Evolutionary conservation across 2,797 vertebrate species (phyloP).

Genomic region (Sarcophilus harrisii): DNA sequence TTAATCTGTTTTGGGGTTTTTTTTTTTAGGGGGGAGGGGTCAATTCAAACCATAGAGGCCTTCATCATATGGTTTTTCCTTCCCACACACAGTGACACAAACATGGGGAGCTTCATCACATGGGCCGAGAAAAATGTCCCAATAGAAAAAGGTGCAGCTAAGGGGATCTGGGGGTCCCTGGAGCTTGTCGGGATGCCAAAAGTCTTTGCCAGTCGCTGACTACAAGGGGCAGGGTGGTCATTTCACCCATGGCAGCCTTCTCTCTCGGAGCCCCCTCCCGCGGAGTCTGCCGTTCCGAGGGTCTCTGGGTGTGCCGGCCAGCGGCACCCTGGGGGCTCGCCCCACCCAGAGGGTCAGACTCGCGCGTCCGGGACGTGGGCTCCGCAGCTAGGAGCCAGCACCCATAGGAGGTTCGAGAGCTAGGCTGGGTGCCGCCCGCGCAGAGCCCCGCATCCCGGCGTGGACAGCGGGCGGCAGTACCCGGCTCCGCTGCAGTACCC

Average conservation of each 20-base stretch:
- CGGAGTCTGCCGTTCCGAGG: background rate
- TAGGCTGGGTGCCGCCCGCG: background rate
- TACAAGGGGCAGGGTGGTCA: constrained; percentile 4
- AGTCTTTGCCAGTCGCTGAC: constrained; percentile 22
- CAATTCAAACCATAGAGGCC: background rate
- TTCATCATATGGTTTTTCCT: constrained; percentile 12
- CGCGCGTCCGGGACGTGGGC: background rate
- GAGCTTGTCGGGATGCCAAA: background rate
- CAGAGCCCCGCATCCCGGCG: background rate
- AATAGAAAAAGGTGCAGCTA: background rate
- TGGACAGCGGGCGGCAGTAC: constrained; percentile 30
- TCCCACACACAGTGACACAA: constrained; percentile 57
- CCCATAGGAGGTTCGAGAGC: background rate
- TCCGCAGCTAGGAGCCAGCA: background rate
- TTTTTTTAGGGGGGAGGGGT: background rate
- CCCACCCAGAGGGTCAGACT: background rate
- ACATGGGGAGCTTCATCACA: constrained; percentile 26
- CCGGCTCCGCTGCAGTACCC: constrained; percentile 52
- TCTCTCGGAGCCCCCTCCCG: constrained; percentile 5
- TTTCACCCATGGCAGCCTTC: background rate
- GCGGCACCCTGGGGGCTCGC: background rate
- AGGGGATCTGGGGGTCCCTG: background rate
- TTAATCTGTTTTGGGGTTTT: background rate
- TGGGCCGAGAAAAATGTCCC: background rate
- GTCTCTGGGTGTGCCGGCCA: background rate